Percentiles rank a stretch among this genome's conserved stretches.
Conservation (phyloP, 2,888 invertebrate genomes). For the Hypolimnas misippus region DNA sequence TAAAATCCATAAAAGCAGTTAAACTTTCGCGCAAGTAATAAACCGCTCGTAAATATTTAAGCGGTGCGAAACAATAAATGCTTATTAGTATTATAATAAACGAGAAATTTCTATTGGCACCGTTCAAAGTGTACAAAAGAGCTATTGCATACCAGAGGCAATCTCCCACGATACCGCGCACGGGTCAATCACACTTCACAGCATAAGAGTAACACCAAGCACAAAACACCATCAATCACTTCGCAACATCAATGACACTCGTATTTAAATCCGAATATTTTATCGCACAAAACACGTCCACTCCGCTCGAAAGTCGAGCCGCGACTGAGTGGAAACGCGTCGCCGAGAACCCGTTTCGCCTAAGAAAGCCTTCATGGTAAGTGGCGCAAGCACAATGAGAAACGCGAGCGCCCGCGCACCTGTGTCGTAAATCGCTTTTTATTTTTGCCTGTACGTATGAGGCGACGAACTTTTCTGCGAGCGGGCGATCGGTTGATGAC, state of each 20-base stretch:
- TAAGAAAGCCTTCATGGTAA: slow-evolving; percentile 34
- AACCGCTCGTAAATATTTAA: slow-evolving; percentile 5
- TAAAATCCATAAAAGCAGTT: background rate
- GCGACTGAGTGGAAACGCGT: slow-evolving; percentile 33
- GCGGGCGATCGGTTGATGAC: slow-evolving; percentile 68
- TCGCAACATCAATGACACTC: slow-evolving; percentile 26
- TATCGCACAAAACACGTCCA: slow-evolving; percentile 14
- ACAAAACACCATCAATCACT: slow-evolving; percentile 33
- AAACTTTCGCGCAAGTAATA: slow-evolving; percentile 8
- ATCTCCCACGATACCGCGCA: slow-evolving; percentile 11
- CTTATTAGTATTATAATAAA: slow-evolving; percentile 8
- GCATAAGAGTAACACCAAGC: slow-evolving; percentile 17
- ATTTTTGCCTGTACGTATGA: slow-evolving; percentile 56
- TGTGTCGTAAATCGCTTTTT: slow-evolving; percentile 61
- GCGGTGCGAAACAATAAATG: slow-evolving; percentile 16
- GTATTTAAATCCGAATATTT: slow-evolving; percentile 2
- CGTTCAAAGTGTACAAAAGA: slow-evolving; percentile 2
- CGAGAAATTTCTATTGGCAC: slow-evolving; percentile 13
- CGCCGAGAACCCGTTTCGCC: slow-evolving; percentile 38
- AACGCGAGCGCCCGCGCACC: slow-evolving; percentile 75
- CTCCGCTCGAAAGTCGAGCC: slow-evolving; percentile 17
- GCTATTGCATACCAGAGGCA: slow-evolving; percentile 11
- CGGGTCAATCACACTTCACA: slow-evolving; percentile 27
- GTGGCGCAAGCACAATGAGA: slow-evolving; percentile 39
- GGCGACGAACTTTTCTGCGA: slow-evolving; percentile 71